phyloP scores from a whole-genome alignment of 1,140 invertebrate genomes.

The Tetranychus cinnabarinus region DNA sequence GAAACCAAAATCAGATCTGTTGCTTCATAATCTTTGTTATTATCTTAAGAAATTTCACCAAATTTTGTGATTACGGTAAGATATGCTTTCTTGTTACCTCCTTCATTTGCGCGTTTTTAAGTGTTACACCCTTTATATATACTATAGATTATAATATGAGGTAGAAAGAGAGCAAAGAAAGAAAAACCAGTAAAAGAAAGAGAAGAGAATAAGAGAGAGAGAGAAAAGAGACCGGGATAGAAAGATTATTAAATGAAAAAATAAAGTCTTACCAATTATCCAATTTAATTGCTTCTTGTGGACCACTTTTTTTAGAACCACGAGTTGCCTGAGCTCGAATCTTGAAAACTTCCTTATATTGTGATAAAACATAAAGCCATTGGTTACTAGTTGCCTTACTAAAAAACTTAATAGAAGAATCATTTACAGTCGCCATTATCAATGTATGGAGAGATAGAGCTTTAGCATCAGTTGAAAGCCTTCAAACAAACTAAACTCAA shows the following conservation, averaged over 20 bases:
- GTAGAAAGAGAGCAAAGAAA: not conserved
- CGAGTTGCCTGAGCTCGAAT: constrained; percentile 45
- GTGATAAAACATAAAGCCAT: constrained; percentile 60
- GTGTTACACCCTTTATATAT: too few relatives aligned
- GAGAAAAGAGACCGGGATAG: too few relatives aligned
- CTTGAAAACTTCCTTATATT: constrained; percentile 62
- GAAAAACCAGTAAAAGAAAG: not conserved
- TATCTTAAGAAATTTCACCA: too few relatives aligned
- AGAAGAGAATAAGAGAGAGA: not conserved
- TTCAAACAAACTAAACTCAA: too few relatives aligned
- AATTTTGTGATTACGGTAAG: too few relatives aligned
- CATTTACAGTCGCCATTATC: constrained; percentile 7
- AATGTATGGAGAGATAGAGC: too few relatives aligned
- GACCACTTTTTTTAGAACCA: constrained; percentile 17
- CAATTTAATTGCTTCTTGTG: constrained; percentile 70
- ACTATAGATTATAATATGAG: not conserved
- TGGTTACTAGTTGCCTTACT: constrained; percentile 56
- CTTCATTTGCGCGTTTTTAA: too few relatives aligned
- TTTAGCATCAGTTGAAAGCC: too few relatives aligned
- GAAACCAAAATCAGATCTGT: too few relatives aligned
- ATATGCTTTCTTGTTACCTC: too few relatives aligned
- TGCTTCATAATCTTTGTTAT: too few relatives aligned
- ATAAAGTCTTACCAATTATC: constrained; percentile 63
- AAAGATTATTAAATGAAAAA: not conserved
- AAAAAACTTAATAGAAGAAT: constrained; percentile 35